Evolutionary conservation across 2,797 vertebrate genomes (phyloP), one percentile per base, ranked within the genome.

Genomic region (Oryzias sinensis): DNA sequence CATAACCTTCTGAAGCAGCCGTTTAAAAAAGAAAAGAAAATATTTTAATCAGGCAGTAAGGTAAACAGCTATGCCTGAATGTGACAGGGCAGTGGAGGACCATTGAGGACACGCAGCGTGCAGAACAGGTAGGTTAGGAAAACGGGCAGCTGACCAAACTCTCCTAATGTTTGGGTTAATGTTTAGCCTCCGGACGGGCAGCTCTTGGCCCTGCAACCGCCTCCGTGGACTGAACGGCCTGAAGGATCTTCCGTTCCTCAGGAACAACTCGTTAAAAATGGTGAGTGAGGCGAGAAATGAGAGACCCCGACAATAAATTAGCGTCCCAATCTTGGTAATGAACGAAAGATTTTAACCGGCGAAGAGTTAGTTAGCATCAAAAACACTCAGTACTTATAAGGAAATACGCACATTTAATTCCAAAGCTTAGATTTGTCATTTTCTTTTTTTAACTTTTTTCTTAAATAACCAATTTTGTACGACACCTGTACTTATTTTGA

Each of bases 121-220:
- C 42, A 45, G 22, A 33, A 11, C 29, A 29, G 41, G 24, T 9
- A 0, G 1, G 53, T 17, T 0, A 13, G 11, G 49, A n/a, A 2
- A 2, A 1, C 27, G n/a, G n/a, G 43, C 48, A 17, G 66, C 43
- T 5, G 22, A 63, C 53, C 40, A 33, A 55, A 54, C 4, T 6
- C 14, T 7, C 49, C 42, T 50, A 2, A 89, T 69, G 76, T 88
- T 84, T 27, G 69, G 84, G 87, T 90, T 91, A 87, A 90, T 91
- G 65, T 89, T 89, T 88, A 87, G 55, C 66, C 55, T 61, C 18
- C 67, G 74, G 61, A 47, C 72, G 6, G 43, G 72, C 61, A 27
- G 64, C 53, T 48, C 49, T 14, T 74, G 75, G 76, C 65, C 68
- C 58, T 33, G 67, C 22, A 60, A 44, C 40, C 47, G 52, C 47